Evolutionary conservation across 2,888 invertebrate species (phyloP).

Genomic region (Agrochola lychnidis): DNA sequence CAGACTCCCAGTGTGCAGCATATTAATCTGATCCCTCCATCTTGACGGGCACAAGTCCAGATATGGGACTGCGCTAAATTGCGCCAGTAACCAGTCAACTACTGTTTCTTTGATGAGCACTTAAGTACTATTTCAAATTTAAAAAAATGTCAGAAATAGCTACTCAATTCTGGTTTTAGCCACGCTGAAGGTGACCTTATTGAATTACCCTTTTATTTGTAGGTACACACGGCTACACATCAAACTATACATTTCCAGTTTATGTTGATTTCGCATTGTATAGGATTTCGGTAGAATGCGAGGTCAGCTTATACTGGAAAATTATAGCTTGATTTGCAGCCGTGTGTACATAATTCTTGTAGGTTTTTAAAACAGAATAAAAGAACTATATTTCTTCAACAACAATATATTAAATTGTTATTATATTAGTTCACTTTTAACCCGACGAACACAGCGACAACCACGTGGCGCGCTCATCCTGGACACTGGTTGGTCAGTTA

Average conservation of each 20-base stretch:
- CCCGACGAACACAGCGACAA: constrained; percentile 15
- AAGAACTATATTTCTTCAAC: not conserved
- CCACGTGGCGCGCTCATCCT: constrained; percentile 10
- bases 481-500: constrained; percentile 26
- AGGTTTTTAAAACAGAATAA: constrained; percentile 2
- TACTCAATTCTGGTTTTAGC: not conserved
- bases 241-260: too few species aligned
- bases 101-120: not conserved
- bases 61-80: not conserved
- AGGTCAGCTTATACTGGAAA: too few species aligned
- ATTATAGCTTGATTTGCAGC: too few species aligned
- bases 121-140: not conserved
- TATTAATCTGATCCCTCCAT: too few species aligned
- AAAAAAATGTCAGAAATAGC: not conserved
- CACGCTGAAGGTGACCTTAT: not conserved
- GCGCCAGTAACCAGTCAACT: not conserved
- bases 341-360: not conserved
- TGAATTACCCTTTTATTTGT: not conserved
- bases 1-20: too few species aligned
- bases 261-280: too few species aligned
- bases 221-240: too few species aligned
- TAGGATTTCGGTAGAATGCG: too few species aligned
- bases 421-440: constrained; percentile 21
- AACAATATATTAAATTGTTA: constrained; percentile 4
- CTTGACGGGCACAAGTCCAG: not conserved